Conservation (phyloP, 1,140 invertebrate genomes). For the Bombus huntii region DNA sequence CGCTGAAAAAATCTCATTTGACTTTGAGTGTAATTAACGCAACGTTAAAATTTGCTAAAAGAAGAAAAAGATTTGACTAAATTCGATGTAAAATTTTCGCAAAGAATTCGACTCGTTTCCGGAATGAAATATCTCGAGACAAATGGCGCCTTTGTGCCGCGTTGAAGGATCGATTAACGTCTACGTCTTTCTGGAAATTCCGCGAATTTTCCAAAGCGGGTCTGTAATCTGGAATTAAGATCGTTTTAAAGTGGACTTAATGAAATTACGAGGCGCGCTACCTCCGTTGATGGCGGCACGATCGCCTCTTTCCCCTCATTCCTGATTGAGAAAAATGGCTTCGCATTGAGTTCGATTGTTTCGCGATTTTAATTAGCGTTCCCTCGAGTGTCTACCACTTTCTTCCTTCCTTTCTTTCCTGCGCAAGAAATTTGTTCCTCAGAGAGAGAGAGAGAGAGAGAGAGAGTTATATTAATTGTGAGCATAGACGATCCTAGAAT, state of each 20-base stretch:
- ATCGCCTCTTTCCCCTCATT: constrained; percentile 15
- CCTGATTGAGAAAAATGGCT: constrained; percentile 57
- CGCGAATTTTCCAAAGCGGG: constrained; percentile 38
- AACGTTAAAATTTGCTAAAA: neutral
- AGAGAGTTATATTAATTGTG: neutral
- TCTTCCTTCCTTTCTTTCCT: constrained; percentile 5
- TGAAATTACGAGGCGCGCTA: constrained; percentile 59
- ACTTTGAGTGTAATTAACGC: neutral
- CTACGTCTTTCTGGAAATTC: constrained; percentile 27
- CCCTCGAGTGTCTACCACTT: neutral
- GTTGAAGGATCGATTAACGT: constrained; percentile 28
- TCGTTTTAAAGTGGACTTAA: constrained; percentile 60
- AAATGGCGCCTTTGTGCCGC: neutral
- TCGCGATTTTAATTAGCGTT: constrained; percentile 61
- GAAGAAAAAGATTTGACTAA: neutral
- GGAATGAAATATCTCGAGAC: neutral
- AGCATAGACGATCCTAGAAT: neutral
- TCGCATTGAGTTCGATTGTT: constrained; percentile 43
- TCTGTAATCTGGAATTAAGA: constrained; percentile 50
- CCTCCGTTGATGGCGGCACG: constrained; percentile 54
- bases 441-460: neutral
- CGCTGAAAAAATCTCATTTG: too few species aligned
- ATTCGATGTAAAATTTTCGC: neutral
- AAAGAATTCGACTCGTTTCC: neutral
- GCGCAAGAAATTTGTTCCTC: neutral